Evolutionary conservation across 2,113 vertebrate genomes (phyloP).

Genomic region (Mirounga angustirostris): DNA sequence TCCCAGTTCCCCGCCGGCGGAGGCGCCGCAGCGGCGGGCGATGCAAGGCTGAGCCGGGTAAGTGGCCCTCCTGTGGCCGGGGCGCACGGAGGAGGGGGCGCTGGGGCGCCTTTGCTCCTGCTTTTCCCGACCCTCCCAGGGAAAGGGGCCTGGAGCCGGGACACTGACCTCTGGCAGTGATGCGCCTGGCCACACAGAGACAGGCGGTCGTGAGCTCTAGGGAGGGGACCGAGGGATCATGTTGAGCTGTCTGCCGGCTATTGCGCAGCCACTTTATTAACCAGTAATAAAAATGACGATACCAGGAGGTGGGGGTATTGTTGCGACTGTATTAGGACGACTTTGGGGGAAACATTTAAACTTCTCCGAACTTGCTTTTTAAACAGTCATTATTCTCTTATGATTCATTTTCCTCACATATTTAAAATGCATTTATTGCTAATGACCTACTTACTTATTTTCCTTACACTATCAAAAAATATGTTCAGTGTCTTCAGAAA

Average conservation of each 20-base stretch:
- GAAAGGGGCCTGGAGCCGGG: neutral
- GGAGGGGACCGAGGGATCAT: neutral
- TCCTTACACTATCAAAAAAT: neutral
- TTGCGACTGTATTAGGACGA: neutral
- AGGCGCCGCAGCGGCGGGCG: neutral
- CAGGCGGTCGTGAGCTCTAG: neutral
- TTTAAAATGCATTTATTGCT: neutral
- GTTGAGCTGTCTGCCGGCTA: neutral
- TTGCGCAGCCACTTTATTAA: neutral
- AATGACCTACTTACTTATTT: conserved; percentile 29
- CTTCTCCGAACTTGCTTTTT: conserved; percentile 46
- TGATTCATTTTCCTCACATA: neutral
- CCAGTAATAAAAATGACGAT: neutral
- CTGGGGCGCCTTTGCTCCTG: neutral
- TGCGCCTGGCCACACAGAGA: neutral
- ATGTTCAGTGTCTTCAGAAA: neutral
- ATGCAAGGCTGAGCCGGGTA: conserved; percentile 64
- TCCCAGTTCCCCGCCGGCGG: neutral
- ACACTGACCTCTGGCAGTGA: neutral
- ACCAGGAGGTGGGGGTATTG: neutral
- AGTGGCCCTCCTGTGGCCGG: neutral
- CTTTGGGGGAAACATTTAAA: neutral
- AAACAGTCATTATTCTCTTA: neutral
- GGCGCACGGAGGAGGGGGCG: neutral
- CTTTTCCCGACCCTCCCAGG: neutral